Conservation (phyloP, 1,140 invertebrate species). For the Euwallacea fornicatus region DNA sequence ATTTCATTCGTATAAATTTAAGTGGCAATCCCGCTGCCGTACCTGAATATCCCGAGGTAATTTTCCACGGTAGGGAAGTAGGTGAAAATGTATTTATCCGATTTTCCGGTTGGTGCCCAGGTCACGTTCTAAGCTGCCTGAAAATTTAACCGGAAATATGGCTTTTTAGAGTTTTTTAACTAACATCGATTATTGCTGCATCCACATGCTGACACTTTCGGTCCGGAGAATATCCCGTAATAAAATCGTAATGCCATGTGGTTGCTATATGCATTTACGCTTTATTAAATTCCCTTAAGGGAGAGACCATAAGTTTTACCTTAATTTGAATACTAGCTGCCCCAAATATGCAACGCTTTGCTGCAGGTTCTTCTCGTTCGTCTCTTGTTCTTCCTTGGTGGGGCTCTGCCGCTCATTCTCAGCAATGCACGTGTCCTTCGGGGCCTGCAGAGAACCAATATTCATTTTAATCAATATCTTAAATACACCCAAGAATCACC, state of each 20-base stretch:
- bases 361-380: slow-evolving; percentile 63
- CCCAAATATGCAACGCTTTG: slow-evolving; percentile 69
- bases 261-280: too few relatives aligned
- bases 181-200: too few relatives aligned
- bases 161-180: too few relatives aligned
- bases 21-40: not conserved
- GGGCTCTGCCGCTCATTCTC: slow-evolving; percentile 58
- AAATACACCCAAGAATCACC: not conserved
- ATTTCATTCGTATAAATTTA: not conserved
- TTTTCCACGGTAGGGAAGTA: slow-evolving; percentile 7
- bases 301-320: slow-evolving; percentile 51
- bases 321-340: slow-evolving; percentile 82
- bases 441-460: slow-evolving; percentile 43
- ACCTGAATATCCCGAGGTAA: not conserved
- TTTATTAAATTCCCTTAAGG: too few relatives aligned
- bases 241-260: too few relatives aligned
- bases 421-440: slow-evolving; percentile 54
- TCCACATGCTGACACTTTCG: too few relatives aligned
- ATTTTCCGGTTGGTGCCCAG: slow-evolving; percentile 5
- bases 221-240: too few relatives aligned
- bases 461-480: slow-evolving; percentile 1
- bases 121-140: not conserved
- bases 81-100: slow-evolving; percentile 18
- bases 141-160: too few relatives aligned
- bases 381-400: slow-evolving; percentile 63